Evolutionary conservation across 2,797 vertebrate genomes (phyloP), one percentile per base, ranked within the genome.

Genomic region (Balearica regulorum): DNA sequence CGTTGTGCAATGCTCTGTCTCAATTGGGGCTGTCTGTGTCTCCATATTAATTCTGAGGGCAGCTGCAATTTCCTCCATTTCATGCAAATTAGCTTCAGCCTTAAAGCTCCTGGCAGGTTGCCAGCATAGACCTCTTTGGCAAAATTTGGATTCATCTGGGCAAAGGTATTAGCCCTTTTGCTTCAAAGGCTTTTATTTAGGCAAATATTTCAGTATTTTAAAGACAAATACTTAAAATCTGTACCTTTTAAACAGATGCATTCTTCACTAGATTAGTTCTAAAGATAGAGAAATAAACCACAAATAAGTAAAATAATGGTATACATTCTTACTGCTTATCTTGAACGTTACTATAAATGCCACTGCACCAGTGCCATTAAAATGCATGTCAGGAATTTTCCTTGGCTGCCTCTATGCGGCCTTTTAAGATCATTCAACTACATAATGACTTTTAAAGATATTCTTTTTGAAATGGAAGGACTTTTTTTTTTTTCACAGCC

Each of bases 31-130:
- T 89, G 87, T 82, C 95, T 92, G 89, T 94, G 86, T 90, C 92
- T 94, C 94, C 91, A 92, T 93, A 94, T 91, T 83, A 83, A 96
- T 85, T 95, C 94, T 73, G 57, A 84, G 89, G 86, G 92, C 93
- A 96, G 93, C 94, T 97, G 93, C 91, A 96, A 96, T 97, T 97
- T 97, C 95, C 96, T 96, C 95, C 95, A 94, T 96, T 97, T 91
- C 95, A 97, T 96, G 96, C 93, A 97, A 97, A 97, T 97, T 94
- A 95, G 68, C 87, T 78, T 89, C 80, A 95, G 55, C 69, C 89
- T 79, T 90, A 94, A 96, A 96, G 81, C 72, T 95, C 55, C 87
- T 96, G 97, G 96, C 96, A 87, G 35, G 83, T 49, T 0, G 90
- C 97, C 96, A 97, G 78, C 57, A 16, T 85, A 83, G 75, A 61